Evolutionary conservation across 1,140 invertebrate genomes (phyloP).

Genomic region (Vanessa tameamea): DNA sequence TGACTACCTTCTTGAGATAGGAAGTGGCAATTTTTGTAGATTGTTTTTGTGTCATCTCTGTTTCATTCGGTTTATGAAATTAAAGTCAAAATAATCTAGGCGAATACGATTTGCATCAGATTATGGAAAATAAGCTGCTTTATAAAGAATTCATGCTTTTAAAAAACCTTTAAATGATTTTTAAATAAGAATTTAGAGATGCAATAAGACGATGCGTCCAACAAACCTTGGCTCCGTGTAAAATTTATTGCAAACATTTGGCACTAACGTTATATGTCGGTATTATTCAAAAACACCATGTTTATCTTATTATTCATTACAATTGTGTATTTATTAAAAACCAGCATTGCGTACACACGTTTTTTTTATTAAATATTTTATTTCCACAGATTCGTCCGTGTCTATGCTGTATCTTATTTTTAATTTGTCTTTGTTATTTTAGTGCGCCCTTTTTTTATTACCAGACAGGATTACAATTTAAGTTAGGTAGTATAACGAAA

Average conservation of each 20-base stretch:
- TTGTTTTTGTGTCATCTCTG: constrained; percentile 6
- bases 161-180: background rate
- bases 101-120: background rate
- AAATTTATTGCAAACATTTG: constrained; percentile 22
- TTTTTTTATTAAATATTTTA: too few relatives aligned
- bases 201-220: constrained; percentile 2
- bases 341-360: constrained; percentile 6
- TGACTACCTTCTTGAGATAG: constrained; percentile 6
- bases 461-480: too few relatives aligned
- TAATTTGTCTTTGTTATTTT: too few relatives aligned
- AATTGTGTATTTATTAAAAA: constrained; percentile 27
- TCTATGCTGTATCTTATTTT: too few relatives aligned
- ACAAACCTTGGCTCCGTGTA: constrained; percentile 10
- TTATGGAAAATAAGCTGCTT: background rate
- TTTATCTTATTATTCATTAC: constrained; percentile 33
- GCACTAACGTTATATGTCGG: constrained; percentile 16
- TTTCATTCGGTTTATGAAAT: background rate
- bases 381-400: too few relatives aligned
- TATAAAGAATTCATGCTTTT: background rate
- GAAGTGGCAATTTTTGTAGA: constrained; percentile 11
- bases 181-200: constrained; percentile 12
- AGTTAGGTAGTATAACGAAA: too few relatives aligned
- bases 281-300: constrained; percentile 23
- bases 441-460: too few relatives aligned
- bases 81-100: background rate